A percentile compares a stretch with the other conserved stretches of the same genome.
These are phyloP conservation scores for Apamea sordens DNA, from an alignment of 2,888 invertebrate species.

Conservation along the genomic window DNA sequence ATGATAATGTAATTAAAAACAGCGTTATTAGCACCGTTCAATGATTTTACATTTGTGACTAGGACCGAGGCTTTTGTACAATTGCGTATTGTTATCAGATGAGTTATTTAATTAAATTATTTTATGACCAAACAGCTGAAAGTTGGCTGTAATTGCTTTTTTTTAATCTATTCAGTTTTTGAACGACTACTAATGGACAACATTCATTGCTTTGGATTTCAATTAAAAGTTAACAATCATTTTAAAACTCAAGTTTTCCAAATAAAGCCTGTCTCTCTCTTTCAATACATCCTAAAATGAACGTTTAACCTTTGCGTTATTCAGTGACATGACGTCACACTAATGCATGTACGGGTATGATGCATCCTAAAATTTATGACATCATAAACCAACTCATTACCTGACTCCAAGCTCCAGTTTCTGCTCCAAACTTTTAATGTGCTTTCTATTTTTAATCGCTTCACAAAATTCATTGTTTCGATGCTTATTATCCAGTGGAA, in stretches of 20 bases:
- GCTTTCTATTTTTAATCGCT: slow-evolving; percentile 59
- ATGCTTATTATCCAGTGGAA: slow-evolving; percentile 61
- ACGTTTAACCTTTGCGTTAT: background rate
- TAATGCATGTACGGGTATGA: background rate
- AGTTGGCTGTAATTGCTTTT: background rate
- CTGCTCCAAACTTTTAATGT: slow-evolving; percentile 52
- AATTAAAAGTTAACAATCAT: background rate
- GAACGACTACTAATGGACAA: too few species aligned
- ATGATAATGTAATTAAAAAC: slow-evolving; percentile 66
- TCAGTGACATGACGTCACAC: background rate
- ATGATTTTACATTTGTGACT: slow-evolving; percentile 37
- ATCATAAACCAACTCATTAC: slow-evolving; percentile 51
- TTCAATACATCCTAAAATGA: background rate
- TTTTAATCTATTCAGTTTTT: background rate
- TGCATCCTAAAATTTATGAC: slow-evolving; percentile 38
- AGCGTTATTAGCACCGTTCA: slow-evolving; percentile 38
- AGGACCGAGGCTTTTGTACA: background rate
- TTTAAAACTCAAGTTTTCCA: background rate
- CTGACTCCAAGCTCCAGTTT: slow-evolving; percentile 37
- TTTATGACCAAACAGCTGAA: slow-evolving; percentile 15
- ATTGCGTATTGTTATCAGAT: slow-evolving; percentile 28
- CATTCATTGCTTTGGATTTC: background rate
- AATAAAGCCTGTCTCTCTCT: too few species aligned
- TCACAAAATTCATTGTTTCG: slow-evolving; percentile 59
- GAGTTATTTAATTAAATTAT: slow-evolving; percentile 18